Percentiles rank a stretch among this genome's conserved stretches.
Evolutionary conservation across 2,888 invertebrate species (phyloP).

Genomic region (Clusia tigrina): DNA sequence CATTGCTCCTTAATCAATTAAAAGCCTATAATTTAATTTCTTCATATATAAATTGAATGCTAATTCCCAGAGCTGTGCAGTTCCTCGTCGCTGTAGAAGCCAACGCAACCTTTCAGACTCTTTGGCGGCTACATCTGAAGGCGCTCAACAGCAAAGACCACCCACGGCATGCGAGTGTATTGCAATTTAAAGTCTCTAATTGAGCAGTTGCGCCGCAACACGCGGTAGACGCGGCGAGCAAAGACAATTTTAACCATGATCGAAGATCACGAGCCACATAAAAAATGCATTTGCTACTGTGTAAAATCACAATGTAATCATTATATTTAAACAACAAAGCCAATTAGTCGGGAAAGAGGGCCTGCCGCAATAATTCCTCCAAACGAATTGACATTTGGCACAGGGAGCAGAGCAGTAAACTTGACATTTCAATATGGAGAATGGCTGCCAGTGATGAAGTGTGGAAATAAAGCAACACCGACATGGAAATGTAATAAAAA

Average conservation of each 20-base stretch:
- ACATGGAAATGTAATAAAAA: conserved; percentile 4
- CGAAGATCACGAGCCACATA: conserved; percentile 8
- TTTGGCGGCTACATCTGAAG: neutral
- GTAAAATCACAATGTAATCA: conserved; percentile 22
- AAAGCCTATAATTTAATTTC: too few species aligned
- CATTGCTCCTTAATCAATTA: too few species aligned
- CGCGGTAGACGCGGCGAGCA: neutral
- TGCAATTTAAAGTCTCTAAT: neutral
- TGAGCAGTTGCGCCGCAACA: too few species aligned
- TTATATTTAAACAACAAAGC: conserved; percentile 12
- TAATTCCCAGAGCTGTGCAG: too few species aligned
- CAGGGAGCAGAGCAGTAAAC: conserved; percentile 3
- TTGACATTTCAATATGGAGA: conserved; percentile 20
- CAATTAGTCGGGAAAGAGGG: conserved; percentile 18
- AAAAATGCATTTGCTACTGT: neutral
- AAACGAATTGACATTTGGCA: conserved; percentile 22
- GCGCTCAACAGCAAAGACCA: neutral
- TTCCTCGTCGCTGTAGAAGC: too few species aligned
- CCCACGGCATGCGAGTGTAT: neutral
- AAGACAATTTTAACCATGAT: conserved; percentile 8
- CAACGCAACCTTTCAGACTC: too few species aligned
- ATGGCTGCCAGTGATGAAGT: conserved; percentile 10
- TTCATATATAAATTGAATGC: too few species aligned
- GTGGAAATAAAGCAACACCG: neutral
- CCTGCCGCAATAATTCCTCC: neutral